A percentile compares a stretch with the other conserved stretches of the same genome.
Conservation (phyloP, 2,797 vertebrate genomes). For the Mareca penelope region DNA sequence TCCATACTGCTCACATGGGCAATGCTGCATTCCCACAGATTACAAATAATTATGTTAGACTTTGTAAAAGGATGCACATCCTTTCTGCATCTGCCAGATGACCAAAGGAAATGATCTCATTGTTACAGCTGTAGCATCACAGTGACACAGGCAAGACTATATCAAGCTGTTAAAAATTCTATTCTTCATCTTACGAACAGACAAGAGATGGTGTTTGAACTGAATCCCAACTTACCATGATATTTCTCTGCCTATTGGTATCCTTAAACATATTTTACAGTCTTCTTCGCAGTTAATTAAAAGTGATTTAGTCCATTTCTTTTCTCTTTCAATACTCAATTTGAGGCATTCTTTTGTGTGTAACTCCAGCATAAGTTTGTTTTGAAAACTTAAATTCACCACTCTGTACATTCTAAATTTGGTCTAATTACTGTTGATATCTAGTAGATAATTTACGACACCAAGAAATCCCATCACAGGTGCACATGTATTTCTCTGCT, state of each 20-base stretch:
- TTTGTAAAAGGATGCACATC: constrained; percentile 39
- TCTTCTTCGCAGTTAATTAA: background rate
- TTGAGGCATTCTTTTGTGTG: background rate
- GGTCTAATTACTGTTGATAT: constrained; percentile 27
- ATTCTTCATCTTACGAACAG: constrained; percentile 58
- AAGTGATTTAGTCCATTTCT: constrained; percentile 34
- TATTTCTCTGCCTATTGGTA: background rate
- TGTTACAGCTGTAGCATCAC: constrained; percentile 39
- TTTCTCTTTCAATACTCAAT: constrained; percentile 28
- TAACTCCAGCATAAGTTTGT: background rate
- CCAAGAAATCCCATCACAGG: background rate
- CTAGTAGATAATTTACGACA: background rate
- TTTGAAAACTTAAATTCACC: constrained; percentile 35
- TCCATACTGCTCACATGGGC: background rate
- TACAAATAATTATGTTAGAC: constrained; percentile 49
- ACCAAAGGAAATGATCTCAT: constrained; percentile 65
- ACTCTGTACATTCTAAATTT: background rate
- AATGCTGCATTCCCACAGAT: constrained; percentile 44
- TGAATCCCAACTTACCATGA: constrained; percentile 11
- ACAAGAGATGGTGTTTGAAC: constrained; percentile 49
- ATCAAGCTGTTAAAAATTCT: constrained; percentile 58
- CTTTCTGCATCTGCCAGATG: constrained; percentile 49
- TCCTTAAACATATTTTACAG: constrained; percentile 33
- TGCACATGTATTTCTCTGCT: background rate
- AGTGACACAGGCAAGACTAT: constrained; percentile 42